Evolutionary conservation across 2,113 vertebrate genomes (phyloP), one percentile per base, ranked within the genome.

Genomic region (Baryphthengus martii): DNA sequence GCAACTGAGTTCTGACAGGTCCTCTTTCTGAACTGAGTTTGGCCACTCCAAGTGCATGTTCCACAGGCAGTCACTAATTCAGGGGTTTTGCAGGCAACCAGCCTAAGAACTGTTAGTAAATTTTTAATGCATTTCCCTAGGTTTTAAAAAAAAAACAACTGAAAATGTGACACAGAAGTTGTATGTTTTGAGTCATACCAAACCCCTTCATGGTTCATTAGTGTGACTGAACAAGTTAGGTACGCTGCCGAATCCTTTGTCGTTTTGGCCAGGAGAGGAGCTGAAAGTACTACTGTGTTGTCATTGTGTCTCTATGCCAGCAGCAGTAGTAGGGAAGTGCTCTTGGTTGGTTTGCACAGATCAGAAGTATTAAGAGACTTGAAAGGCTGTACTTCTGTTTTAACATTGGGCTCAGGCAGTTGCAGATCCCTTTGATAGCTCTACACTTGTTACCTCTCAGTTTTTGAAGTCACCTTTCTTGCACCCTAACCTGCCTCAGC

Each of bases 371-470:
- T 50, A 39, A 77, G 29, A 88, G 44, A 40, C 28, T 50, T 65
- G 44, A 52, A 70, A 90, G 45, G 8, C 37, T 40, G 1, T 61
- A 10, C 24, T 85, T 70, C 11, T 52, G 11, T 72, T 66, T 45
- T 44, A 73, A 26, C 4, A 4, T 8, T 0, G 0, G 44, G 31
- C 59, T 93, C 13, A 17, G 25, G 45, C n/a, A 44, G 19, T 37
- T 88, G 37, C 25, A 76, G 55, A 55, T n/a, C 28, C 19, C 28
- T 56, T 53, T 72, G 71, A 13, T 21, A 21, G 31, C 55, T 42
- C 72, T 66, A 21, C 0, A 18, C 17, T 44, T 59, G 23, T 67
- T 77, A 53, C 1, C 16, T 67, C 6, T 40, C 8, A 7, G 42
- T 79, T 93, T 53, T 58, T 20, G 35, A 42, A 79, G 40, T 81